A percentile compares a stretch with the other conserved stretches of the same genome.
phyloP scores from a whole-genome alignment of 2,888 invertebrate species.

The Drosophila algonquin region DNA sequence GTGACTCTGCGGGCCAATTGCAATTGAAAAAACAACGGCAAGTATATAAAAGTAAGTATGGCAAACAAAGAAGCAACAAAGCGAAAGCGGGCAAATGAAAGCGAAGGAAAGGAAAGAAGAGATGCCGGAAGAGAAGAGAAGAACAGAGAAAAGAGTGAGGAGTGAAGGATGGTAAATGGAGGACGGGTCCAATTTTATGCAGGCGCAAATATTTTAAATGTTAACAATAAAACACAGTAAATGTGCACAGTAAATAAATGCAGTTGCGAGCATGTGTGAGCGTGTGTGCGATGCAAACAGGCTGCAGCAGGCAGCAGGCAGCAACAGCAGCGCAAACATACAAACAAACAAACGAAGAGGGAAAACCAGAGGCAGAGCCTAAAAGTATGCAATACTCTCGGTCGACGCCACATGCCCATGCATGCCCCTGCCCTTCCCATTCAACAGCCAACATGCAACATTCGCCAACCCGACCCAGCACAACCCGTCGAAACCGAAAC shows the following conservation, averaged over 20 bases:
- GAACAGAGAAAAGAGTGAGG: background rate
- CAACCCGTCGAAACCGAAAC: background rate
- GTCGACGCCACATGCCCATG: background rate
- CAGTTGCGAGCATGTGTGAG: conserved; percentile 27
- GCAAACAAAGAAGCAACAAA: conserved; percentile 13
- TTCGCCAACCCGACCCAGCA: background rate
- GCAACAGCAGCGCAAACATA: conserved; percentile 42
- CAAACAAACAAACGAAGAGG: conserved; percentile 26
- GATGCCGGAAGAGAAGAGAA: background rate
- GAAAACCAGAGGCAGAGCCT: conserved; percentile 54
- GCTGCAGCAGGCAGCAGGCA: conserved; percentile 39
- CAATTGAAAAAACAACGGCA: conserved; percentile 20
- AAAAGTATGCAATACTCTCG: conserved; percentile 67
- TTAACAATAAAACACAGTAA: conserved; percentile 73
- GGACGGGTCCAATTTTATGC: conserved; percentile 64
- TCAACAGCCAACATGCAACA: background rate
- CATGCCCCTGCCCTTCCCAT: background rate
- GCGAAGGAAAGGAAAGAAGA: background rate
- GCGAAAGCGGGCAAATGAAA: background rate
- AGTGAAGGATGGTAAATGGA: background rate
- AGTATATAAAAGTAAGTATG: conserved; percentile 59
- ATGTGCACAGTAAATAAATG: conserved; percentile 71
- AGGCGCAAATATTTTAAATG: conserved; percentile 79
- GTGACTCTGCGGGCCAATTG: conserved; percentile 18
- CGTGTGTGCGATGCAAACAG: conserved; percentile 52